Conservation (phyloP, 2,113 vertebrate genomes). For the Todiramphus chloris region DNA sequence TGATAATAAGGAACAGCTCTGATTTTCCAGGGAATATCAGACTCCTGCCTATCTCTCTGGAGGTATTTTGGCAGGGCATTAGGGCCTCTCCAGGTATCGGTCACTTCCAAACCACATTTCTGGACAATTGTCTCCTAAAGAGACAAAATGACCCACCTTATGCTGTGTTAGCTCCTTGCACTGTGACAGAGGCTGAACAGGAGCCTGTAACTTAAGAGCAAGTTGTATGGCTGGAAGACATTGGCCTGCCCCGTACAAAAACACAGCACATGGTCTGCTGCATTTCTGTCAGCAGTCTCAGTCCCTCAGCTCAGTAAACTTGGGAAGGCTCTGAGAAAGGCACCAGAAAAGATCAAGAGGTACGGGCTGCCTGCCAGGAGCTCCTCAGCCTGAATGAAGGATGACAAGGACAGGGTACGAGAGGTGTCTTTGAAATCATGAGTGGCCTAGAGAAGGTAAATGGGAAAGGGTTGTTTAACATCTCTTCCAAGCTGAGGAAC, state of each 20-base stretch:
- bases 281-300: neutral
- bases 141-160: neutral
- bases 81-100: neutral
- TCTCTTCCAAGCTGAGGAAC: neutral
- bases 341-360: neutral
- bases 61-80: neutral
- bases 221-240: neutral
- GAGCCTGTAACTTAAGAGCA: neutral
- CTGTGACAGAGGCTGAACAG: neutral
- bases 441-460: neutral
- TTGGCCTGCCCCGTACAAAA: rapidly evolving
- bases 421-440: neutral
- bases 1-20: neutral
- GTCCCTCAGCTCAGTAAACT: neutral
- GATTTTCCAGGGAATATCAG: neutral
- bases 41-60: neutral
- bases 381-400: neutral
- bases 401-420: neutral
- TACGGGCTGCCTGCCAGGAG: neutral
- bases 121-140: neutral
- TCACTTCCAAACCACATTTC: neutral
- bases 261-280: neutral
- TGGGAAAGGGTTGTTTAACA: neutral
- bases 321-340: neutral
- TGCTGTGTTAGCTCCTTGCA: neutral